Evolutionary conservation across 1,140 invertebrate species (phyloP).

Genomic region (Orius insidiosus): DNA sequence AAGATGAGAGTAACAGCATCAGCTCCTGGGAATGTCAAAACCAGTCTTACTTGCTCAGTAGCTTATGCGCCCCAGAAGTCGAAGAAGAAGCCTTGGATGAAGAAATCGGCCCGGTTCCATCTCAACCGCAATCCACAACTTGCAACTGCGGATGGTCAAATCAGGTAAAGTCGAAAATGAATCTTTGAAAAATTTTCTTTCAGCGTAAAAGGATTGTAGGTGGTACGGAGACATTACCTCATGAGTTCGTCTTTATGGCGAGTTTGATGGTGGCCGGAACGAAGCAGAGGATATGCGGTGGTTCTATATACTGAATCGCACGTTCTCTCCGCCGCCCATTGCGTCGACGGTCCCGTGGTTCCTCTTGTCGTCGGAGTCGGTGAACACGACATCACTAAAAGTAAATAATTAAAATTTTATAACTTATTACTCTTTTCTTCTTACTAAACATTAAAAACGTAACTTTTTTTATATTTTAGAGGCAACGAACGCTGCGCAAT

Average conservation of each 20-base stretch:
- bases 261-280: conserved; percentile 29
- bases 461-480: conserved; percentile 10
- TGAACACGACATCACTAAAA: conserved; percentile 27
- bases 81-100: too few relatives aligned
- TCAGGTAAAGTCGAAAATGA: background rate
- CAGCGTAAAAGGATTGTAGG: conserved; percentile 39
- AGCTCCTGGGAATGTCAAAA: too few relatives aligned
- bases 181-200: conserved; percentile 4
- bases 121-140: background rate
- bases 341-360: conserved; percentile 23
- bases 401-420: conserved; percentile 14
- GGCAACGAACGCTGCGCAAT: conserved; percentile 16
- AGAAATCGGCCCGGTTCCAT: too few relatives aligned
- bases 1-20: too few relatives aligned
- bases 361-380: conserved; percentile 33
- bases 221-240: conserved; percentile 33
- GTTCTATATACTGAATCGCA: conserved; percentile 35
- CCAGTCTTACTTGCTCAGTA: too few relatives aligned
- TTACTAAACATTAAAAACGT: conserved; percentile 19
- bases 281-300: conserved; percentile 37
- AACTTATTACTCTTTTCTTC: too few relatives aligned
- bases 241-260: conserved; percentile 47
- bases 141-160: conserved; percentile 8
- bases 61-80: too few relatives aligned
- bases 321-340: conserved; percentile 53